Conservation (phyloP, 92 coral and sea anemone genomes). For the Ricordea florida region DNA sequence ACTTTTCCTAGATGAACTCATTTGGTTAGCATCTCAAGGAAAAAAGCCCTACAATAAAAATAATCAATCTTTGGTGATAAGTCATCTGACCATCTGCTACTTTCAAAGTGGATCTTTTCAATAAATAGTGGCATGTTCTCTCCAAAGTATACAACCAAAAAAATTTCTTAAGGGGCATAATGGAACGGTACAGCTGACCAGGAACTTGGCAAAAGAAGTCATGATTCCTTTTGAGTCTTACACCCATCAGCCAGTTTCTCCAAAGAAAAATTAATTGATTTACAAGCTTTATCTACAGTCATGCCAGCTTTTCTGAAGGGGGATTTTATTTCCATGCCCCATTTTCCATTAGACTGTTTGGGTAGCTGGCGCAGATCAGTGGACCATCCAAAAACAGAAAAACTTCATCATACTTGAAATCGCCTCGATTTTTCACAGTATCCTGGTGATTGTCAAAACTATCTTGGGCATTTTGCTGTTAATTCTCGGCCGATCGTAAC, state of each 20-base stretch:
- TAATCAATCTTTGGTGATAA: not conserved
- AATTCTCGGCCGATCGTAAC: constrained; percentile 9
- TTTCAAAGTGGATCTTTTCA: too few species aligned
- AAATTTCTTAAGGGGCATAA: not conserved
- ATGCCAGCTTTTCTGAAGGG: constrained; percentile 39
- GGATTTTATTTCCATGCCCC: constrained; percentile 35
- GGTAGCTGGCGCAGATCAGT: constrained; percentile 27
- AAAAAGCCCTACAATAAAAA: constrained; percentile 7
- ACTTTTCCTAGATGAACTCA: not conserved
- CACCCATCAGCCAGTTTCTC: not conserved
- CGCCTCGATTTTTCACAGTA: not conserved
- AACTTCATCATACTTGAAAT: not conserved
- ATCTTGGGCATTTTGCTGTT: not conserved
- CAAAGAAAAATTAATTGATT: not conserved
- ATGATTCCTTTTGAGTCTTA: not conserved
- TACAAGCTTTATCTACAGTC: constrained; percentile 10
- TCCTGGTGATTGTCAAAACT: constrained; percentile 6
- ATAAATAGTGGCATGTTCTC: not conserved
- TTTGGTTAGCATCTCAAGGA: not conserved
- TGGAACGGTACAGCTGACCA: not conserved
- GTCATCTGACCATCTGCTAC: not conserved
- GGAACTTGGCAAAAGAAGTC: not conserved
- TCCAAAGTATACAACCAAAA: not conserved
- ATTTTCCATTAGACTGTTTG: not conserved
- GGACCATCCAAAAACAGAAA: constrained; percentile 34